phyloP scores from a whole-genome alignment of 2,797 vertebrate genomes.

The Nasua narica region DNA sequence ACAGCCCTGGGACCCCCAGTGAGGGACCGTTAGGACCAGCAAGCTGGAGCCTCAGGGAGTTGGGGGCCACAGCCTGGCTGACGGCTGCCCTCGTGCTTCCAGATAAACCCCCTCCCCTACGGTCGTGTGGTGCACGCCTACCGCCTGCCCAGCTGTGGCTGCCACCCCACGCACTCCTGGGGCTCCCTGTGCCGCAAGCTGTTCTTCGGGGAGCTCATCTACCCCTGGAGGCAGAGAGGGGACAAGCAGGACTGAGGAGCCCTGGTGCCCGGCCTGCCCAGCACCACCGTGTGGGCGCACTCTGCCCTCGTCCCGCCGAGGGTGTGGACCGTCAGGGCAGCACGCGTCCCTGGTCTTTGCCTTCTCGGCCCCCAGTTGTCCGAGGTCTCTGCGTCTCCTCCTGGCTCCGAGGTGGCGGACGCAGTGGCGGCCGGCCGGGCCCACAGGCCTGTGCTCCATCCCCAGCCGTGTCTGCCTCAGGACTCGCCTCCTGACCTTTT shows the following conservation, averaged over 20 bases:
- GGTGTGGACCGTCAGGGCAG: background rate
- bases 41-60: background rate
- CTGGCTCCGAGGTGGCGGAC: background rate
- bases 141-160: constrained; percentile 91
- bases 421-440: background rate
- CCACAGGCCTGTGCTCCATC: background rate
- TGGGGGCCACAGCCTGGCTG: background rate
- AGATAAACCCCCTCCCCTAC: constrained; percentile 94
- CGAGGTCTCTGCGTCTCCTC: background rate
- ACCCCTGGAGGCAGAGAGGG: constrained; percentile 94
- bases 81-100: background rate
- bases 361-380: background rate
- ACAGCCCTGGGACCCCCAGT: background rate
- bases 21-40: background rate
- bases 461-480: background rate
- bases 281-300: background rate
- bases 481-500: background rate
- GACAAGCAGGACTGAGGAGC: constrained; percentile 89
- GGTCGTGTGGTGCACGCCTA: constrained; percentile 88
- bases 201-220: constrained; percentile 95
- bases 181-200: constrained; percentile 91
- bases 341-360: background rate
- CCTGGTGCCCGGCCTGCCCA: rapidly evolving
- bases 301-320: background rate
- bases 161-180: constrained; percentile 95